Base-by-base conservation (phyloP, 2,888 invertebrate species). In the Lithodes maja region DNA sequence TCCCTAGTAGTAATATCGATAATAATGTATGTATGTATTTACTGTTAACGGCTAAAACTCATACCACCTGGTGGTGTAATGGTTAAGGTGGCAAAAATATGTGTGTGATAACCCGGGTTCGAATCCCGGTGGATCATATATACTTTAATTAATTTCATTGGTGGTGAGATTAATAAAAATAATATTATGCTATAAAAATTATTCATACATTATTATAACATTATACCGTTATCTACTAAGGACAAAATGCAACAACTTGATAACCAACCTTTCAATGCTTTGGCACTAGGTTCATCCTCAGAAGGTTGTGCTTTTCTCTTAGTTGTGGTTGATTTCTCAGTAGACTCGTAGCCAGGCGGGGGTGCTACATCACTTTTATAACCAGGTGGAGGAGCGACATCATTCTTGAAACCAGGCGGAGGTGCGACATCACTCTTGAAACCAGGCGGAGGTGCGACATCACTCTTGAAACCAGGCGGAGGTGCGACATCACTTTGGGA, bases 191-290 rank as follows among this genome's bases (percentile, higher is more conserved):
- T 33, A 33, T 33, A 33, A 33, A 33, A 33, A 33, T 33, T 33
- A 33, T 33, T 33, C 33, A 33, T 33, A 33, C 33, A 33, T 33
- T 33, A 33, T 33, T 33, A 33, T 33, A 33, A 33, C 33, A 33
- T 33, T 33, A 33, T 33, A 33, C 33, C 33, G 33, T 33, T 33
- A 33, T 77, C 33, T 33, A n/a, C 77, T 17, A 9, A 17, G 33
- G 9, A 50, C 9, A 49, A 79, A 49, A 50, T 79, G 1, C 52
- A 50, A 9, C 49, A 78, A 49, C 33, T 1, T 3, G n/a, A 17
- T 54, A 88, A 80, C 55, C 54, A 82, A 80, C 86, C 77, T 85
- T 91, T 91, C 12, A 78, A 15, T 87, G 85, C 91, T 53, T 91
- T 92, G 54, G 71, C 84, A 17, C 85, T 82, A 2, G 86, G 15